Conservation (phyloP, 2,888 invertebrate species). For the Podotricha telesiphe region DNA sequence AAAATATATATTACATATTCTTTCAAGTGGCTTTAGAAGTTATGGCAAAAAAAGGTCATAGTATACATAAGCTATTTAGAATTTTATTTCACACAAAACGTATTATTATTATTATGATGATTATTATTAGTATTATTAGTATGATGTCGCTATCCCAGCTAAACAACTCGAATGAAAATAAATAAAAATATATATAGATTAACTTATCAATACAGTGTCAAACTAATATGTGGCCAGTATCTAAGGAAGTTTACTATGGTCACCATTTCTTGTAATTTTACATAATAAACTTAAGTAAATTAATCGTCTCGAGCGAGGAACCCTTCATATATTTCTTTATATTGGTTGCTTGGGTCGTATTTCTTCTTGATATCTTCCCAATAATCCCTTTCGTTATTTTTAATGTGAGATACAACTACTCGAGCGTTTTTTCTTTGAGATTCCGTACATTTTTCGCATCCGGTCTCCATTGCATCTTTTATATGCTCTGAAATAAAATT, state of each 20-base stretch:
- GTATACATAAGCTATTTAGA: too few species aligned
- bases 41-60: too few species aligned
- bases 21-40: too few species aligned
- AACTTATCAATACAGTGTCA: too few species aligned
- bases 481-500: slow-evolving; percentile 62
- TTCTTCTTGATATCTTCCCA: slow-evolving; percentile 87
- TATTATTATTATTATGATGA: too few species aligned
- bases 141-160: too few species aligned
- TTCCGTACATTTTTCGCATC: slow-evolving; percentile 87
- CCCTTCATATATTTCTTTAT: slow-evolving; percentile 84
- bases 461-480: slow-evolving; percentile 87
- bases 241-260: background rate
- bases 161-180: too few species aligned
- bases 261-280: background rate
- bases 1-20: too few species aligned
- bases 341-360: slow-evolving; percentile 87
- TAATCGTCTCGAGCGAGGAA: slow-evolving; percentile 56
- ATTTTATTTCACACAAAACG: too few species aligned
- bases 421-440: slow-evolving; percentile 85
- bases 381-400: slow-evolving; percentile 84
- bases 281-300: slow-evolving; percentile 17
- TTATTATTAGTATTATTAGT: too few species aligned
- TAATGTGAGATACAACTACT: slow-evolving; percentile 86
- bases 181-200: too few species aligned
- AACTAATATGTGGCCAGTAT: too few species aligned